Base-by-base conservation (phyloP, 1,140 invertebrate species). In the Drosophila teissieri region DNA sequence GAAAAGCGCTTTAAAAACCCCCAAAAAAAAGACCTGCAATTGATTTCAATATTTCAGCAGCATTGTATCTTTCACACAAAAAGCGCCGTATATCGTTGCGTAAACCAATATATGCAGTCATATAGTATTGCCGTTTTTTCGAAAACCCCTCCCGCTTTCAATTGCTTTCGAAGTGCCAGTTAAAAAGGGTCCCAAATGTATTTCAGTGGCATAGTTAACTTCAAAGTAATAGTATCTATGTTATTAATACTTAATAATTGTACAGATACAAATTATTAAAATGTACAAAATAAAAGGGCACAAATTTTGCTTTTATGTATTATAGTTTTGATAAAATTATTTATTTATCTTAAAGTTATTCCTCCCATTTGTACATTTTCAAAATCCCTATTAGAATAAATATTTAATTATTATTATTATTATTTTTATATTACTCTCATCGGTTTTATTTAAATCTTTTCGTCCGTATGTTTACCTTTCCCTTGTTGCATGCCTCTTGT, bases 11-110 rank as follows among this genome's bases (percentile, higher is more conserved):
- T 42, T 52, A 68, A 68, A 69, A 69, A 67, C 31, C 24, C 24
- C 17, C 8, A 8, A 42, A 68, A 55, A 48, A 51, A 19, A 72
- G 57, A 65, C 52, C 65, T 68, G 69, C 73, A 81, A 81, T 85
- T 78, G 82, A 85, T 86, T 86, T 86, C 69, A 73, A 80, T 85
- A 81, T 85, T 85, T 80, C 73, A 82, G 51, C 80, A 80, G 73
- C 72, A 83, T 61, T 78, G 80, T 73, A 55, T 62, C 51, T 45
- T 45, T 36, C 73, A 56, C 44, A 37, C 52, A 74, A 74, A 63
- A 73, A 73, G 31, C 54, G 67, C 49, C 80, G 55, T 42, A 73
- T 78, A 69, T 77, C 61, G 68, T 76, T 78, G 79, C 80, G 80
- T 83, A 78, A 83, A 83, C 75, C 80, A 83, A 83, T 72, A 76